These are phyloP conservation scores for Mylabris phalerata DNA, from an alignment of 1,140 invertebrate species.

Conservation along the genomic window DNA sequence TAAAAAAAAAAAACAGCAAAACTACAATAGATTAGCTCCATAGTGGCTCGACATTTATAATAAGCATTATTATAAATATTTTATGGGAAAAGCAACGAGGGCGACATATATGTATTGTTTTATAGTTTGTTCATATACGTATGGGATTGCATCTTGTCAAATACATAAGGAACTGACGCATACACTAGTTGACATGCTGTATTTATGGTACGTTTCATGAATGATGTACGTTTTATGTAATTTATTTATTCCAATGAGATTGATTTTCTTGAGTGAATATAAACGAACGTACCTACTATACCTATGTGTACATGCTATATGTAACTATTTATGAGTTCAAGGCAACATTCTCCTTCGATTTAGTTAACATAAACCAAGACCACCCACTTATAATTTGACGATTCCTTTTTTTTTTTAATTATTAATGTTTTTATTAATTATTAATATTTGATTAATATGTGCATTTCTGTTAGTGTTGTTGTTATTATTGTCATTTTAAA, in stretches of 20 bases:
- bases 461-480: background rate
- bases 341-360: too few relatives aligned
- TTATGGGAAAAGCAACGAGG: slow-evolving; percentile 17
- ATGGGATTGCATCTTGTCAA: slow-evolving; percentile 23
- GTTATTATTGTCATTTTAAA: slow-evolving; percentile 4
- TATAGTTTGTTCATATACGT: slow-evolving; percentile 17
- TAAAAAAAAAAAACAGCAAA: too few relatives aligned
- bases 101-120: too few relatives aligned
- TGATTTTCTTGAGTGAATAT: slow-evolving; percentile 30
- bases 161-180: slow-evolving; percentile 20
- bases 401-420: too few relatives aligned
- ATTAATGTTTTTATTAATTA: too few relatives aligned
- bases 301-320: background rate
- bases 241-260: slow-evolving; percentile 33
- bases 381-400: too few relatives aligned
- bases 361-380: too few relatives aligned
- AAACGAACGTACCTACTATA: background rate
- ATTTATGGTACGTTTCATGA: slow-evolving; percentile 29
- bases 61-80: slow-evolving; percentile 27
- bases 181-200: slow-evolving; percentile 29
- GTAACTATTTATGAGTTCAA: too few relatives aligned
- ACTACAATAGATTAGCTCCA: too few relatives aligned
- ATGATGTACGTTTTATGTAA: slow-evolving; percentile 23
- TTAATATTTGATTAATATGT: too few relatives aligned
- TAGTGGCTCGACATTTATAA: slow-evolving; percentile 21